Base-by-base conservation (phyloP, 1,140 invertebrate species). In the Dendrolimus kikuchii region DNA sequence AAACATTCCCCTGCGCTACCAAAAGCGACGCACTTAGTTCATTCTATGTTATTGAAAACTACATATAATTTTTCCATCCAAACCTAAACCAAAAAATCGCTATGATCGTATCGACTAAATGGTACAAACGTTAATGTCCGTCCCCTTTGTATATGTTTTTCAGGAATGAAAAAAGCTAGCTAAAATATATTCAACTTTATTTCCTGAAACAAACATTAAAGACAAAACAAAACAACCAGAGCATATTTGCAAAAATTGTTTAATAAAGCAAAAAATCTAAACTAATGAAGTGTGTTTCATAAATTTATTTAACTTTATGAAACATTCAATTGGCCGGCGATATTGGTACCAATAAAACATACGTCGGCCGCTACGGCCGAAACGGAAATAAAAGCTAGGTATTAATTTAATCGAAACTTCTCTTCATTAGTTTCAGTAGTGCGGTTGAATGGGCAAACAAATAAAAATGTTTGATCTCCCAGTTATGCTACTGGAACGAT, bases 401-500 rank as follows among this genome's bases (percentile, higher is more conserved):
- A 77, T 80, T 81, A 81, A 84, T 79, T 84, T 80, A 77, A 81
- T 77, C 69, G 74, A 77, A 78, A 73, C 72, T 80, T 66, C 74
- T 79, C 78, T 81, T 81, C 77, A 84, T 81, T 81, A 81, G 76
- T 84, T 84, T 74, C 71, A 81, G 66, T 64, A 66, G 69, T 81
- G 71, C 69, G 76, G 76, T 77, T 76, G 71, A 77, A 61, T 76
- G 71, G 66, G 64, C 74, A 81, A 76, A 75, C 77, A 81, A 81
- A 84, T 81, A 80, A 81, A 83, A 81, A 81, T 80, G 73, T 81
- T 79, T 81, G 74, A 80, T 81, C 75, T 77, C 63, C 64, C 66
- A 64, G 68, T 75, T 77, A 74, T 74, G 73, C 68, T 71, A 74
- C 74, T 60, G 64, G 66, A 71, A 57, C 65, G 67, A 71, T 84